Percentiles rank a stretch among this genome's conserved stretches.
phyloP scores from a whole-genome alignment of 1,140 invertebrate genomes.

The Sinonovacula constricta region DNA sequence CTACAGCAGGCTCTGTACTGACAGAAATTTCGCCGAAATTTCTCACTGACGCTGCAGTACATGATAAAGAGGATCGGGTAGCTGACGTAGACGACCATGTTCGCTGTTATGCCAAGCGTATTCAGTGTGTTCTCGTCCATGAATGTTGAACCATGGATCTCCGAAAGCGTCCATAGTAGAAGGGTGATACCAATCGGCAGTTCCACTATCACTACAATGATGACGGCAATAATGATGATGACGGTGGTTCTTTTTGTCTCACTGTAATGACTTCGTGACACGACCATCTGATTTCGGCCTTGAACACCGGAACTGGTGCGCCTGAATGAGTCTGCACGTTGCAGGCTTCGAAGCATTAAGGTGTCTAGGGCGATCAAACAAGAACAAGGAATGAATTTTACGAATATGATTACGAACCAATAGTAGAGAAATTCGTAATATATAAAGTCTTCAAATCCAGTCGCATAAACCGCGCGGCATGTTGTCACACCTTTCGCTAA shows the following conservation, averaged over 20 bases:
- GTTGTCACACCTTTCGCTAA: conserved; percentile 16
- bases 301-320: conserved; percentile 8
- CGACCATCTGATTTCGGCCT: background rate
- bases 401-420: conserved; percentile 47
- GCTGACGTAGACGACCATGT: conserved; percentile 26
- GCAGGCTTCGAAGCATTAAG: conserved; percentile 22
- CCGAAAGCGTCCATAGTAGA: conserved; percentile 35
- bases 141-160: conserved; percentile 27
- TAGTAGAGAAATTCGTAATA: conserved; percentile 42
- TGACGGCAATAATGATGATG: conserved; percentile 29
- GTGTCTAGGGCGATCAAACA: conserved; percentile 25
- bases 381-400: conserved; percentile 44
- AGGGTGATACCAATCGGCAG: conserved; percentile 36
- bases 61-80: conserved; percentile 40
- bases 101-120: background rate
- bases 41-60: conserved; percentile 35
- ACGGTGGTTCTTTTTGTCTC: conserved; percentile 41
- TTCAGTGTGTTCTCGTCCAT: conserved; percentile 29
- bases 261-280: background rate
- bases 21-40: too few species aligned
- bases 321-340: conserved; percentile 19
- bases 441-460: conserved; percentile 24
- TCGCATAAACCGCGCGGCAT: conserved; percentile 36
- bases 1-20: too few species aligned
- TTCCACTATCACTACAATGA: conserved; percentile 36